Base-by-base conservation (phyloP, 2,888 invertebrate genomes). In the Mesodorylaimus sp. region DNA sequence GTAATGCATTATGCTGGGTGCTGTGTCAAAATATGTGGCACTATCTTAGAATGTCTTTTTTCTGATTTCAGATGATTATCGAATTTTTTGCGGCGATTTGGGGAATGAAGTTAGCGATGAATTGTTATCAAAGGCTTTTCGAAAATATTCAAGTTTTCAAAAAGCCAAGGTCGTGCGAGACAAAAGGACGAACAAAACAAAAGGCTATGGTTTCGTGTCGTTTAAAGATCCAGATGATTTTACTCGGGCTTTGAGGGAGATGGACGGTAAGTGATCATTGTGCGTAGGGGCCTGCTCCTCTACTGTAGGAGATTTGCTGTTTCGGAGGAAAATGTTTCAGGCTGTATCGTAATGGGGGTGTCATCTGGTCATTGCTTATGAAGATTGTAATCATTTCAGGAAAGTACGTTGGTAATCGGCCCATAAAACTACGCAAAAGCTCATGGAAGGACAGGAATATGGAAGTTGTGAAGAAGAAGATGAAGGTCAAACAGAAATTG, bases 21-120 rank as follows among this genome's bases (percentile, higher is more conserved):
- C n/a, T n/a, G n/a, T n/a, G n/a, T n/a, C n/a, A n/a, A n/a, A n/a
- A 42, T n/a, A 29, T 42, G 28, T 50, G 24, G 25, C 10, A 26
- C n/a, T 32, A 16, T 50, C 38, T 5, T 48, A 41, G n/a, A 21
- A 5, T 10, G 5, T 7, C 25, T 10, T 5, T 46, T 3, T 46
- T 46, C 7, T 41, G 38, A 43, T 61, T 66, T 42, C 64, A 77
- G 91, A 89, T 73, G 97, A 97, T 73, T 97, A 91, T 71, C 75
- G 97, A 56, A 81, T 97, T 70, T 97, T 99, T 70, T 93, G 93
- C 66, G 97, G 97, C n/a, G 97, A 97, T 73, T 75, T 97, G 43
- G 97, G 97, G 19, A 97, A 97, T 68, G 95, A 97, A 68, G 95
- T 97, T 25, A 95, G 91, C 0, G 97, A 97, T 64, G 97, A 97